Evolutionary conservation across 1,140 invertebrate species (phyloP), one percentile per base, ranked within the genome.

Genomic region (Sycophila sp.): DNA sequence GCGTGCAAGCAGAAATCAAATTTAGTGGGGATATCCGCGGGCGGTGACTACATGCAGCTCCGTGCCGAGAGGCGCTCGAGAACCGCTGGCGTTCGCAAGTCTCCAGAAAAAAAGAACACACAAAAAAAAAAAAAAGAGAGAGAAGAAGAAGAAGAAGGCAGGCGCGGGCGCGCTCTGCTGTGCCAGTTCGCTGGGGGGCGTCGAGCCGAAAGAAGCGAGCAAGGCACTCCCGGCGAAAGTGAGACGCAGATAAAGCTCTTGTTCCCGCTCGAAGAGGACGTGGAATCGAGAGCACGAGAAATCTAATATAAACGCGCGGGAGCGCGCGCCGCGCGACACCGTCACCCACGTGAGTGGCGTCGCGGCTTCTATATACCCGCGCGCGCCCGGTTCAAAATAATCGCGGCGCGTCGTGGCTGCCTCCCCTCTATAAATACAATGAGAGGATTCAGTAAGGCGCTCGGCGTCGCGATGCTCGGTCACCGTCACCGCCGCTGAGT

Each of bases 391-490:
- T 85, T 85, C 60, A 81, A 85, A 86, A 86, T 86, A 86, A 86
- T 85, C 76, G 76, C 69, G 80, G 77, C 82, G 34, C 58, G 26
- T 32, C 24, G 47, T 24, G 19, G 49, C 59, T 64, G n/a, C n/a
- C 49, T 24, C 17, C 69, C 85, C 85, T 85, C 85, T 86, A 86
- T 85, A 86, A 86, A 86, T 86, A 86, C 83, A 85, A 86, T 83
- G 78, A 81, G 81, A 81, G 56, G 80, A 85, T 80, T 85, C 84
- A 85, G 85, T 86, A 71, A 78, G 78, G 77, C 78, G 78, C 80
- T 78, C 79, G 70, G 73, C 83, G 81, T 84, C 82, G 82, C 76
- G 81, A 85, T 83, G 85, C 75, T 82, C 78, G 76, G 80, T 80
- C 79, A 77, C 69, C 77, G 56, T n/a, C 34, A 17, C 51, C 66